Evolutionary conservation across 2,797 vertebrate species (phyloP), one percentile per base, ranked within the genome.

Genomic region (Melanogrammus aeglefinus): DNA sequence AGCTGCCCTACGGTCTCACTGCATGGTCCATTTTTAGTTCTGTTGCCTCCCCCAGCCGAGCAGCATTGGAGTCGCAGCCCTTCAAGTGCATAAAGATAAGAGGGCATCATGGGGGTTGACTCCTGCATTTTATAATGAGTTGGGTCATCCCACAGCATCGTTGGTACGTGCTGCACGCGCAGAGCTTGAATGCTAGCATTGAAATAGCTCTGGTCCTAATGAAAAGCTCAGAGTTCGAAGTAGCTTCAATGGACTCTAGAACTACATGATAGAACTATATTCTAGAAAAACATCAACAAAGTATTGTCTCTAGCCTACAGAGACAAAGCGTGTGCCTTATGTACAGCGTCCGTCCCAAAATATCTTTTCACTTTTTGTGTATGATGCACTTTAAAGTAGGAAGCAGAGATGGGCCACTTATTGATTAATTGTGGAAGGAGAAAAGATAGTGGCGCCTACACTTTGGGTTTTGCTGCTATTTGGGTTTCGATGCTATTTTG

Each of bases 91-190:
- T 73, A 72, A 77, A 81, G 84, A 86, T 83, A 83, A 80, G 51
- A 3, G 76, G 77, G 36, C 84, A 83, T 89, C 86, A 88, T 90
- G 88, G 84, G 88, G 83, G 78, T 78, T 86, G 84, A 88, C 88
- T 81, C 76, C 80, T 79, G 39, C 78, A 2, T 24, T 87, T 84
- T 92, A 91, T 89, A 91, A 87, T 88, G 92, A 87, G 88, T 38
- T 51, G 77, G 33, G 79, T 86, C 80, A 77, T 73, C 75, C 78
- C 80, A 81, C 79, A 78, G 81, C 85, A 83, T 85, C 83, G 78
- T 78, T 77, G 47, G 24, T 75, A 71, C 79, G 81, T 81, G 79
- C 78, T 36, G 6, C 35, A 36, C 79, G 24, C 80, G 73, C 9
- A 8, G 78, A 76, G 39, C 69, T 85, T 75, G 76, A 75, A 74